Conservation (phyloP, 1,140 invertebrate species). For the Sarcophaga peregrina region DNA sequence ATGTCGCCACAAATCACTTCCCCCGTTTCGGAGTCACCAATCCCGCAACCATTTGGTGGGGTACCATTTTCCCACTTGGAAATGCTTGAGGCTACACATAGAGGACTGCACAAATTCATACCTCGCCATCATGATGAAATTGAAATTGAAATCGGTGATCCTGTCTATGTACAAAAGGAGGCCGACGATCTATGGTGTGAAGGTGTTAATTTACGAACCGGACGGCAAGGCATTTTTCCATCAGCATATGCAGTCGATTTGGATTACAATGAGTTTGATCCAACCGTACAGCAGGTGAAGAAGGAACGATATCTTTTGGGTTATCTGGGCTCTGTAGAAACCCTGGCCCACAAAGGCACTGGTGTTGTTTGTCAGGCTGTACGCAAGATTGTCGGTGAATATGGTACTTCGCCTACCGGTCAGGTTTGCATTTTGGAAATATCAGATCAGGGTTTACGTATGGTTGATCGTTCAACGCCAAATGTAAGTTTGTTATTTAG, state of each 20-base stretch:
- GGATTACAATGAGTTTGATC: constrained; percentile 94
- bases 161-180: constrained; percentile 95
- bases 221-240: constrained; percentile 94
- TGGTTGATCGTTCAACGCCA: constrained; percentile 89
- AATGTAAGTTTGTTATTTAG: constrained; percentile 53
- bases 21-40: constrained; percentile 68
- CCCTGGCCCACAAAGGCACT: constrained; percentile 91
- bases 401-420: constrained; percentile 74
- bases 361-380: constrained; percentile 89
- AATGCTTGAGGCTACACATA: constrained; percentile 92
- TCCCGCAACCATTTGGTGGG: constrained; percentile 71
- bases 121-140: constrained; percentile 95
- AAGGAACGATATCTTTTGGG: constrained; percentile 90
- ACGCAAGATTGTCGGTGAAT: constrained; percentile 80
- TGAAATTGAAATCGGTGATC: constrained; percentile 96
- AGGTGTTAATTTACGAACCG: constrained; percentile 94
- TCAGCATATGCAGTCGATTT: constrained; percentile 96
- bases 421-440: constrained; percentile 91
- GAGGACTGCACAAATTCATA: constrained; percentile 94
- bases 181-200: constrained; percentile 98
- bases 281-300: constrained; percentile 84
- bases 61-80: constrained; percentile 84
- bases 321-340: constrained; percentile 96
- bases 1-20: constrained; percentile 78
- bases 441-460: constrained; percentile 92